phyloP scores from a whole-genome alignment of 1,140 invertebrate genomes.

The Lordiphosa stackelbergi region DNA sequence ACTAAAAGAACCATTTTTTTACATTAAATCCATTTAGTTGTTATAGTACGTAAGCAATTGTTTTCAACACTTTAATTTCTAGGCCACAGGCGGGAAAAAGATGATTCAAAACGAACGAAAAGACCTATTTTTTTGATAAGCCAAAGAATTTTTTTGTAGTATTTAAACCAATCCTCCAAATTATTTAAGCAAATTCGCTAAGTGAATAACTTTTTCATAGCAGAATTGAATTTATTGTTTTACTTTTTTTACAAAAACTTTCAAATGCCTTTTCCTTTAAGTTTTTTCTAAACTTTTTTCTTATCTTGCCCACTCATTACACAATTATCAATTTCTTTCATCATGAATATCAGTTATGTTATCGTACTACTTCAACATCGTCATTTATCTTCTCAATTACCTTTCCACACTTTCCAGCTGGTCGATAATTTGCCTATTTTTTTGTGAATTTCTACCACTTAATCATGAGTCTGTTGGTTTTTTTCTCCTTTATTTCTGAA shows the following conservation, averaged over 20 bases:
- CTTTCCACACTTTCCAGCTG: background rate
- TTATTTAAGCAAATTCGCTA: too few relatives aligned
- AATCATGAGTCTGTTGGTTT: background rate
- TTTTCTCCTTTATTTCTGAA: conserved; percentile 7
- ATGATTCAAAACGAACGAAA: too few relatives aligned
- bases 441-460: background rate
- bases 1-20: too few relatives aligned
- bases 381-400: conserved; percentile 15
- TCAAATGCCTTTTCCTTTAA: background rate
- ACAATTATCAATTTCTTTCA: background rate
- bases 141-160: too few relatives aligned
- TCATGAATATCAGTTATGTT: conserved; percentile 10
- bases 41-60: too few relatives aligned
- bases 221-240: too few relatives aligned
- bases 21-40: too few relatives aligned
- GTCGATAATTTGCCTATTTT: conserved; percentile 5
- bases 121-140: too few relatives aligned
- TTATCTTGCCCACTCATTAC: background rate
- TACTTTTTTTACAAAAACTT: background rate
- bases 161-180: too few relatives aligned
- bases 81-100: too few relatives aligned
- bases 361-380: conserved; percentile 3
- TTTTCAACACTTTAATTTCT: too few relatives aligned
- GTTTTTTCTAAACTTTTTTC: background rate
- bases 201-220: too few relatives aligned